Evolutionary conservation across 2,113 vertebrate genomes (phyloP), one percentile per base, ranked within the genome.

Genomic region (Urocolius indicus): DNA sequence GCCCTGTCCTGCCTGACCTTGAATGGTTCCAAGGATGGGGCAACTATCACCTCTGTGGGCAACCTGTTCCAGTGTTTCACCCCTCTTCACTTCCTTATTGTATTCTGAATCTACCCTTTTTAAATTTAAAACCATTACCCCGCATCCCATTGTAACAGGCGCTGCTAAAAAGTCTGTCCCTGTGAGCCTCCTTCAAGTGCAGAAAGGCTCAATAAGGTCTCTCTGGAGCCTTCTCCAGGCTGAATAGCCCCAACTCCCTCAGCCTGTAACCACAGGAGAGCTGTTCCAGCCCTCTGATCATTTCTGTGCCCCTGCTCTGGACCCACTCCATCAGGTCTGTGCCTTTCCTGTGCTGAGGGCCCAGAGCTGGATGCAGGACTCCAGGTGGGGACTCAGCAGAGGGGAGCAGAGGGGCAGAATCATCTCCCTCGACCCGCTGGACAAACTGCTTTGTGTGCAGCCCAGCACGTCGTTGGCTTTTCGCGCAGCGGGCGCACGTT

Each of bases 1-100:
- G 32, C 14, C 27, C 11, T 0, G 0, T 16, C 32, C 49, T 72
- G 1, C 38, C 54, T 36, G 20, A 2, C 18, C 27, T 41, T 9
- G 48, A 59, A 20, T 8, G 10, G 6, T 30, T 54, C 43, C 13
- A 63, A 24, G 12, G 10, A 57, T 11, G 27, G 10, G 8, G 8
- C 32, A 23, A 11, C 27, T 1, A 23, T 20, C 4, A 16, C 43
- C 7, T 34, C 48, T 30, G 54, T 48, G 62, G 48, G n/a, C 38
- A 76, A 24, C 48, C 6, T 32, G 9, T 46, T 4, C 20, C 52
- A 57, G 21, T 1, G 4, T 9, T 2, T 65, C 32, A 59, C 27
- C 49, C 24, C 0, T 22, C 9, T 3, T 8, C 2, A n/a, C 11
- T 78, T 63, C 38, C 27, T 66, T 29, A 2, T 3, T 32, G 15